These are phyloP conservation scores for Champsocephalus gunnari DNA, from an alignment of 2,797 vertebrate species.

Conservation along the genomic window DNA sequence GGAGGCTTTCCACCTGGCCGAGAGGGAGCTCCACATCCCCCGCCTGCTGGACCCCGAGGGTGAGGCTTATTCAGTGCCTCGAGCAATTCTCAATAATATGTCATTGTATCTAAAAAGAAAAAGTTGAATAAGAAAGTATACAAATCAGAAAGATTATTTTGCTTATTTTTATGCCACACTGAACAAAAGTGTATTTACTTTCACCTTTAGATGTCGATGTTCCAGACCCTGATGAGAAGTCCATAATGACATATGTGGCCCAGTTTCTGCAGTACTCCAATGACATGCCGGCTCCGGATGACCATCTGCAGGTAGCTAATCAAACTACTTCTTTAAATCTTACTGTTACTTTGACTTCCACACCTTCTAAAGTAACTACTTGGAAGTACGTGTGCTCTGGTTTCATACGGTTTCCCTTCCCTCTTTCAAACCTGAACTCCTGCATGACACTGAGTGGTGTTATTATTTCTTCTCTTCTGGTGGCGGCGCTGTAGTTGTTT, in stretches of 20 bases:
- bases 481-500: constrained; percentile 67
- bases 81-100: neutral
- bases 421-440: neutral
- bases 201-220: constrained; percentile 88
- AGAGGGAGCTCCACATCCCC: constrained; percentile 90
- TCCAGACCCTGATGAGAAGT: constrained; percentile 91
- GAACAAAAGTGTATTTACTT: constrained; percentile 8
- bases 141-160: too few species aligned
- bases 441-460: constrained; percentile 12
- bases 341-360: neutral
- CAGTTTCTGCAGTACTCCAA: constrained; percentile 94
- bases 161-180: neutral
- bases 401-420: neutral
- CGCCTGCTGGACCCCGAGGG: constrained; percentile 91
- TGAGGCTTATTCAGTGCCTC: constrained; percentile 55
- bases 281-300: constrained; percentile 73
- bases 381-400: neutral
- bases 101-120: neutral
- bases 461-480: constrained; percentile 25
- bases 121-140: neutral
- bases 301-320: constrained; percentile 83
- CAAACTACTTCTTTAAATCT: neutral
- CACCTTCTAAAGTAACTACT: neutral
- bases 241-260: constrained; percentile 94
- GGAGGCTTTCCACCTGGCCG: constrained; percentile 90